Percentiles rank a stretch among this genome's conserved stretches.
Evolutionary conservation across 1,140 invertebrate species (phyloP).

Genomic region (Leptoteleia sp.): DNA sequence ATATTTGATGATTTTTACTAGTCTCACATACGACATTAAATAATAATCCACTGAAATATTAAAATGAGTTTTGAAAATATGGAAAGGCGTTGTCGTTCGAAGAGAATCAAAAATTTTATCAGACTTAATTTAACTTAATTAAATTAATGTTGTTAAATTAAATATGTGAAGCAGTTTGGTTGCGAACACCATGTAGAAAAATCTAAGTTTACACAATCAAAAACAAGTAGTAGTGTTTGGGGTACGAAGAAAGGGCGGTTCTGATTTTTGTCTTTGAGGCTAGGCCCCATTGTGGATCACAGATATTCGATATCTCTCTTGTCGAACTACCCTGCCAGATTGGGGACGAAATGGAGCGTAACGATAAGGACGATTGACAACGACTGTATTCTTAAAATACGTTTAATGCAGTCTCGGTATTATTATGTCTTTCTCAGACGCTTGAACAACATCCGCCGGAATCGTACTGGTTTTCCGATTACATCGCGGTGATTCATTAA

Average conservation of each 20-base stretch:
- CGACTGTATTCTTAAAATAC: conserved; percentile 64
- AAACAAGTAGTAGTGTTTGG: conserved; percentile 14
- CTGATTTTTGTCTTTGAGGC: conserved; percentile 74
- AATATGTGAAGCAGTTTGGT: too few species aligned
- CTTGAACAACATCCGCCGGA: conserved; percentile 76
- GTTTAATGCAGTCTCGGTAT: conserved; percentile 53
- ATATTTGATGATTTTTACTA: too few species aligned
- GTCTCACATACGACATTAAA: too few species aligned
- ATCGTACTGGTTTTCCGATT: conserved; percentile 58
- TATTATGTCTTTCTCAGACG: conserved; percentile 67
- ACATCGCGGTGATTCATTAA: conserved; percentile 29
- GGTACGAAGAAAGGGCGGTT: conserved; percentile 75
- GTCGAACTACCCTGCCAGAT: conserved; percentile 58
- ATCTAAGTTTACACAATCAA: conserved; percentile 18
- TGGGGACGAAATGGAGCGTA: conserved; percentile 73
- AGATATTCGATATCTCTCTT: conserved; percentile 73
- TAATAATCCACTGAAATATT: too few species aligned
- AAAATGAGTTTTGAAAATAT: too few species aligned
- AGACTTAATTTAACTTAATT: too few species aligned
- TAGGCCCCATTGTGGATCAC: conserved; percentile 65
- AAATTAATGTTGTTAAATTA: too few species aligned
- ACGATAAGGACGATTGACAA: conserved; percentile 72
- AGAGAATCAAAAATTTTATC: too few species aligned
- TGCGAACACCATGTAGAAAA: conserved; percentile 7
- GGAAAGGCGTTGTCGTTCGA: too few species aligned